Conservation (phyloP, 2,797 vertebrate genomes). For the Diceros bicornis region DNA sequence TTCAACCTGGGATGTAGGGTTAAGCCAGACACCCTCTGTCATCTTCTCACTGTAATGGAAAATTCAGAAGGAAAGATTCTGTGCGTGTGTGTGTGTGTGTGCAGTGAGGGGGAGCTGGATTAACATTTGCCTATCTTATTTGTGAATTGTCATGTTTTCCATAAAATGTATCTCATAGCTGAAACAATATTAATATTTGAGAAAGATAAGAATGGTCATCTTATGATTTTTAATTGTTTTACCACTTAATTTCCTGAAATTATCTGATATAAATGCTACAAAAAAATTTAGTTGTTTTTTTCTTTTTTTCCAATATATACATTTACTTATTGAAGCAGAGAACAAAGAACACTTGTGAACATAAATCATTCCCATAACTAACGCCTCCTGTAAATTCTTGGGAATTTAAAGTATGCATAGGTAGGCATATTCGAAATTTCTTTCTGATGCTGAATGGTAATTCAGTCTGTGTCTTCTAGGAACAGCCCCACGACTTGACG, state of each 20-base stretch:
- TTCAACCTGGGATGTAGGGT: background rate
- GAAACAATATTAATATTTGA: background rate
- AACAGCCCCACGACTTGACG: background rate
- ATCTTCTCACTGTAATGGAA: background rate
- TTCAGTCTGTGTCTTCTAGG: no score
- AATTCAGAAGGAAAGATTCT: background rate
- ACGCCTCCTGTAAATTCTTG: background rate
- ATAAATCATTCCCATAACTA: no score
- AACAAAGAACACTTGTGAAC: background rate
- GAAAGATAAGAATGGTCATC: background rate
- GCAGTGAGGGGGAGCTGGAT: no score
- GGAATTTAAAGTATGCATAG: background rate
- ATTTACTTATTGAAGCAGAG: no score
- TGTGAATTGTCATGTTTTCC: background rate
- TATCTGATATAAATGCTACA: background rate
- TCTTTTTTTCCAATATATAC: no score
- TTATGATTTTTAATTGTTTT: background rate
- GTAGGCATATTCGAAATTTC: fast-evolving
- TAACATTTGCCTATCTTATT: background rate
- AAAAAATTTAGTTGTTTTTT: no score
- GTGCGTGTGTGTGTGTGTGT: background rate
- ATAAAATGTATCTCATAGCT: no score
- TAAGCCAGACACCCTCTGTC: background rate
- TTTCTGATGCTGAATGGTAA: background rate
- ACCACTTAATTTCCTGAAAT: background rate